Conservation (phyloP, 2,113 vertebrate genomes). For the Mesocricetus auratus region DNA sequence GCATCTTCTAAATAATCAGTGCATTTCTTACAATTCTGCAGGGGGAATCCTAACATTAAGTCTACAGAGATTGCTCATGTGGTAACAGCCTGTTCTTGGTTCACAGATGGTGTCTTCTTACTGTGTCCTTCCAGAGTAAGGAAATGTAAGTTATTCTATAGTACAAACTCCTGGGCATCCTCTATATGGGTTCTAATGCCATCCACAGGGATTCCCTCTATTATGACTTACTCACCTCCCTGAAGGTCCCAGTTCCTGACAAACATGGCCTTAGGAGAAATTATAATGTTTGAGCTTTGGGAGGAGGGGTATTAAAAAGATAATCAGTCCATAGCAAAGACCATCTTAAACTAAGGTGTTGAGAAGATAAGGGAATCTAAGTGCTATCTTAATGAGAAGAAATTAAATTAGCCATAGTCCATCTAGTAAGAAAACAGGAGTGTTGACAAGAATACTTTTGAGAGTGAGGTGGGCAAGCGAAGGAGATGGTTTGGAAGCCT, state of each 20-base stretch:
- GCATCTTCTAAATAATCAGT: not conserved
- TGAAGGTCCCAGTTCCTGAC: not conserved
- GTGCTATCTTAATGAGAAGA: not conserved
- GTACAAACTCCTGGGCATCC: not conserved
- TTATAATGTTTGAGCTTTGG: not conserved
- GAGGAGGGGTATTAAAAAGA: not conserved
- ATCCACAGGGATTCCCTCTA: not conserved
- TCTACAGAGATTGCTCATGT: not conserved
- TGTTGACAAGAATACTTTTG: not conserved
- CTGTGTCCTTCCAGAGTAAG: not conserved
- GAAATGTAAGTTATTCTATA: not conserved
- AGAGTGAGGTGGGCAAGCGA: not conserved
- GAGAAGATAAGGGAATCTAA: not conserved
- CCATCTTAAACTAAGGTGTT: not conserved
- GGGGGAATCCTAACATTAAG: not conserved
- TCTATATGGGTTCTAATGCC: not conserved
- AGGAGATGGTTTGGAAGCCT: not conserved
- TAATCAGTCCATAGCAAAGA: not conserved
- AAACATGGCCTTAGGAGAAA: not conserved
- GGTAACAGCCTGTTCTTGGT: not conserved
- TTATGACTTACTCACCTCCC: not conserved
- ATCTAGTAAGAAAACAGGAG: not conserved
- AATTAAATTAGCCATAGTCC: not conserved
- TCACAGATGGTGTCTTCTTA: not conserved
- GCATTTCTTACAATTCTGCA: not conserved